Evolutionary conservation across 2,113 vertebrate species (phyloP).

Genomic region (Lophura nycthemera): DNA sequence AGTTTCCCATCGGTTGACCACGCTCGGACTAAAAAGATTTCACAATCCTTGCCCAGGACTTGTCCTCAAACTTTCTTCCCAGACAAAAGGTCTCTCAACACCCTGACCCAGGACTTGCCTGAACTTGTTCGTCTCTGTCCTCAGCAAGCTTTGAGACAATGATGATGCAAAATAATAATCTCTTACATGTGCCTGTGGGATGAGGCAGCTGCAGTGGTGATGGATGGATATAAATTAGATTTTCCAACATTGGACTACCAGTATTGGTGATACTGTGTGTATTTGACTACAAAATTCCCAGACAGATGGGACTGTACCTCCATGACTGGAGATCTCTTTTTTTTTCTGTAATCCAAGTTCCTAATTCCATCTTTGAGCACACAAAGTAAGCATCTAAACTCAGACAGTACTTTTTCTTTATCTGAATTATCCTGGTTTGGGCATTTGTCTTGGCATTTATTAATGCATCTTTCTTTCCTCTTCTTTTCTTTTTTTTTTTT

Average conservation of each 20-base stretch:
- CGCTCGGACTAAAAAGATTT: no score
- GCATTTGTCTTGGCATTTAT: background rate
- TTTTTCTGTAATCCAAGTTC: background rate
- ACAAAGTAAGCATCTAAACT: background rate
- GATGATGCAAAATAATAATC: no score
- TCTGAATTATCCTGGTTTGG: background rate
- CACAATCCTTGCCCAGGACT: no score
- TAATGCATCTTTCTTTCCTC: background rate
- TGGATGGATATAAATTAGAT: background rate
- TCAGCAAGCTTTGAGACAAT: no score
- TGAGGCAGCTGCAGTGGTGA: background rate
- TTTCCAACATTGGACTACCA: background rate
- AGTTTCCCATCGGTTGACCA: no score
- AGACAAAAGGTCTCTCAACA: no score
- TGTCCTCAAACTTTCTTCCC: no score
- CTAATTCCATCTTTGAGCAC: background rate
- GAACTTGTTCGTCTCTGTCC: no score
- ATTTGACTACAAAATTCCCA: background rate
- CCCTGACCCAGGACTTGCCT: no score
- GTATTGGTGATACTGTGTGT: fast-evolving
- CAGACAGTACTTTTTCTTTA: background rate
- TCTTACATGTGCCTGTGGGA: background rate
- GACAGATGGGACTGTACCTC: fast-evolving
- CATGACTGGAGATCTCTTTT: background rate
- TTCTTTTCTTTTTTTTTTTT: no score